Evolutionary conservation across 2,888 invertebrate genomes (phyloP), one percentile per base, ranked within the genome.

Genomic region (Nowickia ferox): DNA sequence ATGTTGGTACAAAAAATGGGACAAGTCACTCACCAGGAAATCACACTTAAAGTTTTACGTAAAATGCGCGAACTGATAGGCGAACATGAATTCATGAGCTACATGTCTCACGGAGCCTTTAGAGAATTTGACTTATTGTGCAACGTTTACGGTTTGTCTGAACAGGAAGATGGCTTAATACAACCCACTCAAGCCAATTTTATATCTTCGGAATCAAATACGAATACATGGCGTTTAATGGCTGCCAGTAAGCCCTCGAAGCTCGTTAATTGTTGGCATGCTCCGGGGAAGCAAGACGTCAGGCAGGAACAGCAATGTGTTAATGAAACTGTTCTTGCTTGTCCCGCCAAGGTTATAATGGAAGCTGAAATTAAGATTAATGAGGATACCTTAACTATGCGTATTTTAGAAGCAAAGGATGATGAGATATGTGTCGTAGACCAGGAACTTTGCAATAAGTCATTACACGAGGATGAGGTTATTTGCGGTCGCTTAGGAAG

Each of bases 281-380:
- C 89, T 8, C 87, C 89, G 0, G 90, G 89, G 42, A 89, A 89
- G 22, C 88, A 88, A 0, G 89, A 87, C 38, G 84, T 87, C 3
- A 88, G 90, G 3, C 46, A 65, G 13, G 59, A 15, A 48, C 66
- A 53, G 9, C 38, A 57, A 38, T 71, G 71, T 38, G 9, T 6
- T 44, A 83, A 53, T 61, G 71, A 86, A 42, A 66, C 83, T 51
- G 91, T 87, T 92, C 92, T 87, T 92, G 87, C 90, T 2, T 88
- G 90, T 17, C 94, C 94, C 87, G 95, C 95, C 40, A 95, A 95
- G 91, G 95, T 97, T 0, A 96, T 97, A 65, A 94, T 97, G 89
- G 97, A 97, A 93, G 97, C 97, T 0, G 97, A 97, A 93, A 96
- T 97, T 40, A 95, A 96, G 89, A 95, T 97, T 87, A 95, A 96